These are phyloP conservation scores for Cotesia congregata DNA, from an alignment of 2,888 invertebrate species.

Conservation along the genomic window DNA sequence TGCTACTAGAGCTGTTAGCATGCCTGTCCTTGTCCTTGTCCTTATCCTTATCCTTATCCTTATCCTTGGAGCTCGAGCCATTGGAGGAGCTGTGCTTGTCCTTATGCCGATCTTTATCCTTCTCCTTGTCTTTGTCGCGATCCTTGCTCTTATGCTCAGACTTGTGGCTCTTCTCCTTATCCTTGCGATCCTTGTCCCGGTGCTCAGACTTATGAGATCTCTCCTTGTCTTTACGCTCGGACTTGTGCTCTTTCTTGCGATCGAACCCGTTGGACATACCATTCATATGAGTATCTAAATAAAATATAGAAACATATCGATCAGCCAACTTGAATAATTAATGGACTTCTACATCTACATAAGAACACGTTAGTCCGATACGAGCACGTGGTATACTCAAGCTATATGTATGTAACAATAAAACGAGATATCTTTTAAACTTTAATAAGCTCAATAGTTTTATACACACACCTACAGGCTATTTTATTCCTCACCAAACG, in stretches of 20 bases:
- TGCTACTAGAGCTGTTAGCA: constrained; percentile 61
- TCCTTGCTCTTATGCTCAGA: constrained; percentile 77
- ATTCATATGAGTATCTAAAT: constrained; percentile 76
- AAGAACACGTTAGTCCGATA: not conserved
- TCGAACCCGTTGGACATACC: constrained; percentile 86
- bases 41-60: constrained; percentile 70
- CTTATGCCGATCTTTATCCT: not conserved
- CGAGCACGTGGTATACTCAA: not conserved
- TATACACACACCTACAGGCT: not conserved
- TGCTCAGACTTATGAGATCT: constrained; percentile 69
- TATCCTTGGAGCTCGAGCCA: constrained; percentile 66
- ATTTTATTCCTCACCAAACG: not conserved
- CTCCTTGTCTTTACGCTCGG: constrained; percentile 73
- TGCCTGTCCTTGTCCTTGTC: constrained; percentile 71
- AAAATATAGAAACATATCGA: not conserved
- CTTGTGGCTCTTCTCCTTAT: constrained; percentile 72
- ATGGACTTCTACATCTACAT: not conserved
- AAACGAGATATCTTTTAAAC: not conserved
- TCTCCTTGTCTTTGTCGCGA: constrained; percentile 71
- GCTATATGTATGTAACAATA: not conserved
- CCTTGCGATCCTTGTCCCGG: constrained; percentile 73
- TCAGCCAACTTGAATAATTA: not conserved
- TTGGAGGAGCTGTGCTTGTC: constrained; percentile 64
- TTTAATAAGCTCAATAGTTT: not conserved
- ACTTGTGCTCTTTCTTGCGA: constrained; percentile 73